phyloP scores from a whole-genome alignment of 2,888 invertebrate genomes.

The Abscondita cerata region DNA sequence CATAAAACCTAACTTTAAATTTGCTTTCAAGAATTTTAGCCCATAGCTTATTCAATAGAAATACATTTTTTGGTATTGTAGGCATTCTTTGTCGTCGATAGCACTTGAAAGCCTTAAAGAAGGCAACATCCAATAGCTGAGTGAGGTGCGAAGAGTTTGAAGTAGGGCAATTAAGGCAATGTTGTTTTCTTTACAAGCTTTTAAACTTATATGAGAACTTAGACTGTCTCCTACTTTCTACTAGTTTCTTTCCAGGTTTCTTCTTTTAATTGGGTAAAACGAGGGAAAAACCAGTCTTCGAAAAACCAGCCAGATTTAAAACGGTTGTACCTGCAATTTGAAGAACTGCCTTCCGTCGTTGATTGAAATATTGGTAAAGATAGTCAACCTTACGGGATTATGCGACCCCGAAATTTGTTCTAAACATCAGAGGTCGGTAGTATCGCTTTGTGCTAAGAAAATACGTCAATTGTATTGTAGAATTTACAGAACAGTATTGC shows the following conservation, averaged over 20 bases:
- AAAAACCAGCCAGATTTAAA: conserved; percentile 7
- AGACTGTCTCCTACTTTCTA: conserved; percentile 2
- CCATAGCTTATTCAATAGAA: conserved; percentile 10
- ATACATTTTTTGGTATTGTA: conserved; percentile 22
- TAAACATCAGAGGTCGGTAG: too few relatives aligned
- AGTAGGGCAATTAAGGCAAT: conserved; percentile 20
- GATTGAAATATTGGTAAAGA: too few relatives aligned
- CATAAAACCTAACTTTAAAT: too few relatives aligned
- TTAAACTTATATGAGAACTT: conserved; percentile 6
- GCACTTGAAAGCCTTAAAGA: conserved; percentile 21
- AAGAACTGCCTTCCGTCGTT: too few relatives aligned
- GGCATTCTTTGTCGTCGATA: conserved; percentile 14
- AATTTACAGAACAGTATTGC: too few relatives aligned
- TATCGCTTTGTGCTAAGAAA: too few relatives aligned
- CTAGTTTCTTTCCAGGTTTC: not conserved
- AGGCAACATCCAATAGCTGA: conserved; percentile 23
- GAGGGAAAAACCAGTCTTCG: conserved; percentile 6
- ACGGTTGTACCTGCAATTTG: too few relatives aligned
- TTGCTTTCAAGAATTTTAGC: not conserved
- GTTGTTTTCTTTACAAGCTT: not conserved
- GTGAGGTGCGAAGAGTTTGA: conserved; percentile 21
- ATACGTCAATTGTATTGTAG: too few relatives aligned
- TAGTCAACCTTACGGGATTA: too few relatives aligned
- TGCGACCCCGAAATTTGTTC: too few relatives aligned
- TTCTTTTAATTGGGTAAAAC: not conserved